phyloP scores from a whole-genome alignment of 2,113 vertebrate genomes.

The Macrotis lagotis region DNA sequence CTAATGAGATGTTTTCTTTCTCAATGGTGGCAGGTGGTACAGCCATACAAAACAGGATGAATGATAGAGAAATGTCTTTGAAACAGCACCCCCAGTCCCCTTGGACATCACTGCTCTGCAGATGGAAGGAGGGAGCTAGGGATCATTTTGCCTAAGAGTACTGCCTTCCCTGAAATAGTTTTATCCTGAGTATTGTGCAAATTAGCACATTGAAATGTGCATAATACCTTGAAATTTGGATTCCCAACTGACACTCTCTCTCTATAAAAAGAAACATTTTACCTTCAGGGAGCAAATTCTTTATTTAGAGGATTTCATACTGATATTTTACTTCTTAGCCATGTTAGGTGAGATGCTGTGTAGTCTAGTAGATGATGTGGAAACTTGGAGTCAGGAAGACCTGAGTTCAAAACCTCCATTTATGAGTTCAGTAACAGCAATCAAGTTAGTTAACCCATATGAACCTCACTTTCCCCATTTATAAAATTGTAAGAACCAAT shows the following conservation, averaged over 20 bases:
- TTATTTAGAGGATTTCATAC: background rate
- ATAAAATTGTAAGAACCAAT: background rate
- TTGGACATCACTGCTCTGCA: background rate
- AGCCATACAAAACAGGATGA: background rate
- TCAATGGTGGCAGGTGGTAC: background rate
- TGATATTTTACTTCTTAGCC: background rate
- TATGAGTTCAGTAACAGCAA: background rate
- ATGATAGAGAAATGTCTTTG: conserved; percentile 6
- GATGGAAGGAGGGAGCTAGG: background rate
- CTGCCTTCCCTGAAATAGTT: background rate
- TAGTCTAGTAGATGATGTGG: background rate
- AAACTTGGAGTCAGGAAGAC: background rate
- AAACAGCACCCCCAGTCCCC: background rate
- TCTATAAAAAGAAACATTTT: background rate
- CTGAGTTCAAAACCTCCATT: background rate
- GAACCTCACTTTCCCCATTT: background rate
- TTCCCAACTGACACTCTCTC: background rate
- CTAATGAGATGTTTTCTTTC: conserved; percentile 8
- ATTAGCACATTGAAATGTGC: background rate
- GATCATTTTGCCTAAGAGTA: background rate
- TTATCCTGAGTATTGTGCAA: background rate
- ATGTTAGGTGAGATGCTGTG: background rate
- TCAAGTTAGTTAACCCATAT: background rate
- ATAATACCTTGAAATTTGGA: background rate
- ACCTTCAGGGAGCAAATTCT: background rate